A percentile compares a stretch with the other conserved stretches of the same genome.
phyloP scores from a whole-genome alignment of 2,797 vertebrate genomes.

The Vipera ursinii region DNA sequence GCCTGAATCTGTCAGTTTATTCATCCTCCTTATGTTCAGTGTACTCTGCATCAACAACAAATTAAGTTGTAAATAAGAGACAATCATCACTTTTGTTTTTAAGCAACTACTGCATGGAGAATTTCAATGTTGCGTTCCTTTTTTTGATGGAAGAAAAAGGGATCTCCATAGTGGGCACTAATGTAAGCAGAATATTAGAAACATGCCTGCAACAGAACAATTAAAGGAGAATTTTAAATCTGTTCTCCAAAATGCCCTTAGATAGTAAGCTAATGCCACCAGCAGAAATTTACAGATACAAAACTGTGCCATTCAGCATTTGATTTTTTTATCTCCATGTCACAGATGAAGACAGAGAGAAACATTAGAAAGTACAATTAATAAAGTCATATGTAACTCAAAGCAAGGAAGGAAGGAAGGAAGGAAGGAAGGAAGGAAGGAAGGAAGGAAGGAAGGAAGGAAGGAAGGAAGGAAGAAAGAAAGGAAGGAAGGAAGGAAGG shows the following conservation, averaged over 20 bases:
- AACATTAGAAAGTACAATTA: not conserved
- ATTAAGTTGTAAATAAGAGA: conserved; percentile 90
- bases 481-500: not conserved
- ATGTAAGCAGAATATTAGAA: conserved; percentile 73
- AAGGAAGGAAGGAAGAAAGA: conserved; percentile 9
- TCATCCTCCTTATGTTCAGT: conserved; percentile 90
- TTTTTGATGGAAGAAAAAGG: conserved; percentile 64
- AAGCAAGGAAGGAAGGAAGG: not conserved
- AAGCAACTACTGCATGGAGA: conserved; percentile 77
- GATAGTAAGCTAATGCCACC: conserved; percentile 55
- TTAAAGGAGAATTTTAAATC: conserved; percentile 68
- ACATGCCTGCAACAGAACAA: conserved; percentile 71
- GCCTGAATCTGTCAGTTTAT: conserved; percentile 96
- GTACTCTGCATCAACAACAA: conserved; percentile 90
- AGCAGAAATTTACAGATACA: conserved; percentile 41
- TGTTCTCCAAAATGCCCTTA: conserved; percentile 61
- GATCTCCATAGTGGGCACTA: conserved; percentile 73
- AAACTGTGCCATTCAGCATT: conserved; percentile 34
- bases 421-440: not conserved
- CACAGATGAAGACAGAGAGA: not conserved
- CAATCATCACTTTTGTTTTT: conserved; percentile 90
- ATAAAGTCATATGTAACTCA: not conserved
- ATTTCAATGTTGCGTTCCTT: conserved; percentile 72
- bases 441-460: too few species aligned
- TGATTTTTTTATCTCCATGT: not conserved